Evolutionary conservation across 2,888 invertebrate species (phyloP).

Genomic region (Drosophila parthenogenetica): DNA sequence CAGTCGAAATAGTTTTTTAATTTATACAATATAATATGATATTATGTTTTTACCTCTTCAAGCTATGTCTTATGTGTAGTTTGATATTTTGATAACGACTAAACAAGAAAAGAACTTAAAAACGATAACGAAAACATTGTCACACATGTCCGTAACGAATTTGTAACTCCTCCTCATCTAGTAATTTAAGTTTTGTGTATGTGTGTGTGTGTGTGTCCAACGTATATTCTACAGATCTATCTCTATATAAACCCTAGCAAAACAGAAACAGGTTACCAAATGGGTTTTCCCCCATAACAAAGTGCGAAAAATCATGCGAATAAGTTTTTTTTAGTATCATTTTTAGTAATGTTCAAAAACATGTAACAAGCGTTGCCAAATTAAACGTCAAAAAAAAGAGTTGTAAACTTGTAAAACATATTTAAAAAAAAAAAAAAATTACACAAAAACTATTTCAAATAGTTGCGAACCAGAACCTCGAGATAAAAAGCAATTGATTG

Average conservation of each 20-base stretch:
- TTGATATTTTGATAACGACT: slow-evolving; percentile 40
- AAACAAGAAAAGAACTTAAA: not conserved
- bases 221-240: slow-evolving; percentile 1
- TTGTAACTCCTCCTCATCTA: slow-evolving; percentile 63
- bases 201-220: slow-evolving; percentile 8
- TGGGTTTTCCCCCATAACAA: slow-evolving; percentile 36
- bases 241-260: slow-evolving; percentile 20
- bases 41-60: slow-evolving; percentile 36
- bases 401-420: slow-evolving; percentile 9
- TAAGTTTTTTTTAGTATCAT: slow-evolving; percentile 6
- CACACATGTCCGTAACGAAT: slow-evolving; percentile 57
- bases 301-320: slow-evolving; percentile 65
- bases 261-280: slow-evolving; percentile 26
- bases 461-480: slow-evolving; percentile 58
- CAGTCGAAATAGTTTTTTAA: slow-evolving; percentile 28
- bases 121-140: slow-evolving; percentile 16
- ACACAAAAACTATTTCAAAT: slow-evolving; percentile 58
- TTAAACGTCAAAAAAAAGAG: slow-evolving; percentile 62
- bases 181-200: slow-evolving; percentile 42
- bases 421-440: slow-evolving; percentile 22
- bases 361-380: slow-evolving; percentile 80
- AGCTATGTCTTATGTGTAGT: slow-evolving; percentile 31
- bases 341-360: slow-evolving; percentile 53
- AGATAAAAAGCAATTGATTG: slow-evolving; percentile 46
- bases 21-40: slow-evolving; percentile 24